phyloP scores from a whole-genome alignment of 2,888 invertebrate species.

The Leptinotarsa haldemani region DNA sequence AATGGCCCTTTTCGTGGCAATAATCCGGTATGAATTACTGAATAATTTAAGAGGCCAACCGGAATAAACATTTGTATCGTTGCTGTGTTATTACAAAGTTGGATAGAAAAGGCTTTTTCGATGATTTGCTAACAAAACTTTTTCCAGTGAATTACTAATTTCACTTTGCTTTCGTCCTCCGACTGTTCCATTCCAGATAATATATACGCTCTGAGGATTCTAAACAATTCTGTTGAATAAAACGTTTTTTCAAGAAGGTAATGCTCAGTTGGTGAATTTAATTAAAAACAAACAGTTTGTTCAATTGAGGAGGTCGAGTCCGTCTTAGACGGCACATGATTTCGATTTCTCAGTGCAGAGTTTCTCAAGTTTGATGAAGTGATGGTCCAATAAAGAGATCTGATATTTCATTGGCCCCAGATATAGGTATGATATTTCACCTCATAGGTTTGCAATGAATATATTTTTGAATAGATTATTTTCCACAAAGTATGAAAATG shows the following conservation, averaged over 20 bases:
- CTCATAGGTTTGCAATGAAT: no score
- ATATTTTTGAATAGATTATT: no score
- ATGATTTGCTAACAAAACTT: conserved; percentile 22
- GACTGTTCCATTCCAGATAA: conserved; percentile 23
- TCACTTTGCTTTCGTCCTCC: conserved; percentile 10
- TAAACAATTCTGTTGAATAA: conserved; percentile 18
- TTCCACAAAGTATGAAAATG: no score
- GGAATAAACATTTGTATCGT: conserved; percentile 18
- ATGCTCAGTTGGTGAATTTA: conserved; percentile 13
- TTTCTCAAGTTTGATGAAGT: neutral
- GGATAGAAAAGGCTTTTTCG: conserved; percentile 15
- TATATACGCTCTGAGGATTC: conserved; percentile 12
- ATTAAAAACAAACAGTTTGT: conserved; percentile 19
- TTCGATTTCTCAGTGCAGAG: neutral
- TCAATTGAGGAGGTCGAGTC: no score
- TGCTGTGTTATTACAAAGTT: conserved; percentile 20
- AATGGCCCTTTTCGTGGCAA: neutral
- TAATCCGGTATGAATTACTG: neutral
- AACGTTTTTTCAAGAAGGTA: conserved; percentile 17
- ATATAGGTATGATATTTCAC: no score
- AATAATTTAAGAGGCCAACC: conserved; percentile 4
- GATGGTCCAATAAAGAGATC: neutral
- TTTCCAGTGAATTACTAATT: conserved; percentile 16
- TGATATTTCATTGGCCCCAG: no score
- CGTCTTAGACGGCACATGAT: neutral